These are phyloP conservation scores for Steinernema khuongi DNA, from an alignment of 1,140 invertebrate species.

Conservation along the genomic window DNA sequence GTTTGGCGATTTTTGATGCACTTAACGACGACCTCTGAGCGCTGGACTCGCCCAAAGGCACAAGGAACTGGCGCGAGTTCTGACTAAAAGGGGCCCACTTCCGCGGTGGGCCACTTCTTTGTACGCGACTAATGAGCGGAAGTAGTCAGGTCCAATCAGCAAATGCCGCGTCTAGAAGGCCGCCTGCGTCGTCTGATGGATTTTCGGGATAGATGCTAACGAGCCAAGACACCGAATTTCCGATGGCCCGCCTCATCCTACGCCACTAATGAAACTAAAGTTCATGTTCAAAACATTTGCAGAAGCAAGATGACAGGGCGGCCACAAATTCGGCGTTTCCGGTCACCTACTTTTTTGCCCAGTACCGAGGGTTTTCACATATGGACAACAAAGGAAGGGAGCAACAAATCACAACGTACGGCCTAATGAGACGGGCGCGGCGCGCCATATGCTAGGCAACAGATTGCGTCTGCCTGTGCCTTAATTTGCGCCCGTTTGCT, in stretches of 20 bases:
- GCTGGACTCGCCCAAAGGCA: too few species aligned
- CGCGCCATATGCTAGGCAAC: background rate
- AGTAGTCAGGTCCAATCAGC: background rate
- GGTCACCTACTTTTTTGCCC: background rate
- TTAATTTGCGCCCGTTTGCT: background rate
- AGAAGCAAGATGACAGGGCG: too few species aligned
- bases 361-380: background rate
- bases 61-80: too few species aligned
- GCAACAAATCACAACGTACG: background rate
- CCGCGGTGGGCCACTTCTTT: background rate
- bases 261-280: too few species aligned
- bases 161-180: background rate
- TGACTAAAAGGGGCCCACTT: background rate
- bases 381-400: background rate
- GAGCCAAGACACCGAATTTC: background rate
- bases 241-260: too few species aligned
- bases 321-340: too few species aligned
- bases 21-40: too few species aligned
- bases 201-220: background rate
- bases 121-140: background rate
- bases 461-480: background rate
- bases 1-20: too few species aligned
- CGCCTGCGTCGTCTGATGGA: background rate
- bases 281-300: too few species aligned
- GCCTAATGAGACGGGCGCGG: background rate